Evolutionary conservation across 2,888 invertebrate species (phyloP).

Genomic region (Andrena haemorrhoa): DNA sequence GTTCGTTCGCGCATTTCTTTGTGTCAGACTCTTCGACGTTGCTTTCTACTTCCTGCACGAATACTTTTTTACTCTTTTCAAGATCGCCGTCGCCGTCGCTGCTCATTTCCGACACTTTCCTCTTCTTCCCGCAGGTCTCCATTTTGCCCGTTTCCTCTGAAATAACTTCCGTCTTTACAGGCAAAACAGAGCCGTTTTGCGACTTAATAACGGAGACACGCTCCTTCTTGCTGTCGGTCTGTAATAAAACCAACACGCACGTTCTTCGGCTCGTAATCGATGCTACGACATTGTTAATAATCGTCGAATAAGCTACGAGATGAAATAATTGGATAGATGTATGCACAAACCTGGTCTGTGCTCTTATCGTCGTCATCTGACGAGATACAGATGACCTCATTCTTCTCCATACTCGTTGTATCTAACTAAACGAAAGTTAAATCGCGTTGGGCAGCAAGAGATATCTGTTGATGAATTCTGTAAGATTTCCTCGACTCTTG

Average conservation of each 20-base stretch:
- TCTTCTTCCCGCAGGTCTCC: constrained; percentile 23
- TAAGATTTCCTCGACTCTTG: background rate
- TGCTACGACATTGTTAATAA: background rate
- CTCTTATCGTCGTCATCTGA: constrained; percentile 73
- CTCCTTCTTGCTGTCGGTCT: background rate
- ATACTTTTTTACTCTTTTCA: background rate
- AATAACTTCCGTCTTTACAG: constrained; percentile 8
- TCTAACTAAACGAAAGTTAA: background rate
- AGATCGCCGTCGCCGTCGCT: background rate
- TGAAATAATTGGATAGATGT: background rate
- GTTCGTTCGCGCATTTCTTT: background rate
- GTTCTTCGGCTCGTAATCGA: background rate
- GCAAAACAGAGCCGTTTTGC: background rate
- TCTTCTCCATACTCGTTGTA: constrained; percentile 41
- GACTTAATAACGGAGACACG: background rate
- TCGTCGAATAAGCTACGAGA: background rate
- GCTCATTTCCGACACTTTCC: constrained; percentile 32
- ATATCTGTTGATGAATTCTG: background rate
- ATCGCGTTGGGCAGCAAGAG: background rate
- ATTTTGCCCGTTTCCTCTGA: background rate
- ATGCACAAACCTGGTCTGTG: constrained; percentile 63
- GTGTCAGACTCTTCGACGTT: no score
- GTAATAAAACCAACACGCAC: constrained; percentile 13
- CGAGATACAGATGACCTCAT: constrained; percentile 74
- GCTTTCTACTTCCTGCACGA: background rate